Base-by-base conservation (phyloP, 2,888 invertebrate genomes). In the Melitaea athalia region DNA sequence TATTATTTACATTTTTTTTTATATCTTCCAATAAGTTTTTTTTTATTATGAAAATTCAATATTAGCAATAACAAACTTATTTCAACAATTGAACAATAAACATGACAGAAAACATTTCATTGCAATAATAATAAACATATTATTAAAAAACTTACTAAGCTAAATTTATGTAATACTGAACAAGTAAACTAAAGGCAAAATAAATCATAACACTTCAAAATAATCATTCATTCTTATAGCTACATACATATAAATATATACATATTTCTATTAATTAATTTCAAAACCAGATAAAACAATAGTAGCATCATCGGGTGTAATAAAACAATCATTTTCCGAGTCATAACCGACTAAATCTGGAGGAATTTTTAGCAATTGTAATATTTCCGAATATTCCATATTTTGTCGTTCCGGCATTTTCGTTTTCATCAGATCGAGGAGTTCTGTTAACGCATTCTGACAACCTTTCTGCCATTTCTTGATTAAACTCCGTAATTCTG, bases 401-500 rank as follows among this genome's bases (percentile, higher is more conserved):
- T 87, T 82, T 33, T 84, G 83, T 70, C 83, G 85, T 47, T 91
- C 89, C 0, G 88, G 87, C 71, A 87, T 83, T 64, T 90, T 91
- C 0, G 77, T 82, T 69, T 85, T 87, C 84, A 93, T 89, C 49
- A 91, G 72, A 49, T 88, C 88, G 77, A 94, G 85, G 14, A 94
- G 81, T 67, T 93, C 91, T 69, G 86, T 84, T 17, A 94, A 77
- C 0, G 93, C 94, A 75, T 87, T 86, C 72, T 93, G 93, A 71
- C 94, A 94, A 0, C 93, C 94, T 64, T 83, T 87, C 73, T 92
- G 91, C 94, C 94, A 94, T 74, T 88, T 93, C 68, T 90, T 87
- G 42, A 94, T 94, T 38, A 93, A 81, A 50, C 72, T 80, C 69
- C 88, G 79, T 7, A 94, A 75, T 77, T 94, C 93, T 70, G 88